phyloP scores from a whole-genome alignment of 2,888 invertebrate genomes.

The Sphinx pinastri region DNA sequence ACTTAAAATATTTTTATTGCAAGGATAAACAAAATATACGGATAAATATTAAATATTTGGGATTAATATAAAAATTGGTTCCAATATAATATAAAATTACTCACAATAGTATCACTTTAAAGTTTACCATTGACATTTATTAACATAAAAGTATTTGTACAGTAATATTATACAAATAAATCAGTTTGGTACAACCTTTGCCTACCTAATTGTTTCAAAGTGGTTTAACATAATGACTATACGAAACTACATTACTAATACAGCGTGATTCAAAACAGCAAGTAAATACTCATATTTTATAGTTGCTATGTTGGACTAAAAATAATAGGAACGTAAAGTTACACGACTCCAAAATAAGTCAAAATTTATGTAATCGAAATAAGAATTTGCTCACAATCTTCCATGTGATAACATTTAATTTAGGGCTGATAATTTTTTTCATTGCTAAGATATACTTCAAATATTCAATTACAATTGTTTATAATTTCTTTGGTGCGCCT shows the following conservation, averaged over 20 bases:
- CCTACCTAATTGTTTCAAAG: background rate
- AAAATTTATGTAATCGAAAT: too few relatives aligned
- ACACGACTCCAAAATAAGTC: too few relatives aligned
- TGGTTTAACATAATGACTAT: too few relatives aligned
- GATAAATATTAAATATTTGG: background rate
- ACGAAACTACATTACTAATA: too few relatives aligned
- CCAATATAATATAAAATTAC: slow-evolving; percentile 54
- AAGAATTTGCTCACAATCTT: too few relatives aligned
- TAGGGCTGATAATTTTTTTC: too few relatives aligned
- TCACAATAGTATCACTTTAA: slow-evolving; percentile 73
- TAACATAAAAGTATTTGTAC: background rate
- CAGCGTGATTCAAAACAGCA: too few relatives aligned
- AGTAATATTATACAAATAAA: background rate
- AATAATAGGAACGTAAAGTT: too few relatives aligned
- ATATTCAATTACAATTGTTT: background rate
- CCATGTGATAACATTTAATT: too few relatives aligned
- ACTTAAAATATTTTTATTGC: slow-evolving; percentile 6
- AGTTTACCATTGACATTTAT: slow-evolving; percentile 27
- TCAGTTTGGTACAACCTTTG: background rate
- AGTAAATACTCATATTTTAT: too few relatives aligned
- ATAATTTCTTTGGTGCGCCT: background rate
- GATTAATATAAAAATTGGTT: slow-evolving; percentile 54
- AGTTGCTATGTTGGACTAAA: too few relatives aligned
- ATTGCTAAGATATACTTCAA: too few relatives aligned
- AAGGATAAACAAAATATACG: slow-evolving; percentile 10